Conservation (phyloP, 2,797 vertebrate species). For the Eulemur coronatus region DNA sequence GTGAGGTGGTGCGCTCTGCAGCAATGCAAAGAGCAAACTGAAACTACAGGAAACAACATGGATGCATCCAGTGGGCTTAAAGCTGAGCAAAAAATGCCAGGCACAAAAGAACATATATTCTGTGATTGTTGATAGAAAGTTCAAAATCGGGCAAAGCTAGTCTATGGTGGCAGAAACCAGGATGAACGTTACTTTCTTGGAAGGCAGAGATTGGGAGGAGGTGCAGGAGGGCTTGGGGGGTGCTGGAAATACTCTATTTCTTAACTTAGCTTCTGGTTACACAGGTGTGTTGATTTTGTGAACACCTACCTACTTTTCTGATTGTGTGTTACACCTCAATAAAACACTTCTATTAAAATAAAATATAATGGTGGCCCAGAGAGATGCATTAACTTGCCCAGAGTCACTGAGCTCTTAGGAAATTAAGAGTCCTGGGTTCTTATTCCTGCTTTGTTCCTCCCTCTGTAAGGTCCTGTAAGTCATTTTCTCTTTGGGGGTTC, state of each 20-base stretch:
- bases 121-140: background rate
- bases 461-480: background rate
- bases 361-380: background rate
- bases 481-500: background rate
- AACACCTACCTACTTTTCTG: background rate
- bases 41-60: background rate
- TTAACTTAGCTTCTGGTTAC: background rate
- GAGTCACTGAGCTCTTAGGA: background rate
- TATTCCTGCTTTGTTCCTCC: background rate
- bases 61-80: background rate
- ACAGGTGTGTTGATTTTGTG: background rate
- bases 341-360: background rate
- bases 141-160: background rate
- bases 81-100: background rate
- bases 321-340: background rate
- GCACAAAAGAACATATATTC: background rate
- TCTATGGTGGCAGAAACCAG: background rate
- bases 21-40: background rate
- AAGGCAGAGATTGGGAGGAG: background rate
- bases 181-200: background rate
- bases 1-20: accelerated
- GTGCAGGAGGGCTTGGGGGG: too few species aligned
- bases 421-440: background rate
- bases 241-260: background rate
- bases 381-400: background rate